These are phyloP conservation scores for Caenorhabditis becei DNA, from an alignment of 2,888 invertebrate species.

Conservation along the genomic window DNA sequence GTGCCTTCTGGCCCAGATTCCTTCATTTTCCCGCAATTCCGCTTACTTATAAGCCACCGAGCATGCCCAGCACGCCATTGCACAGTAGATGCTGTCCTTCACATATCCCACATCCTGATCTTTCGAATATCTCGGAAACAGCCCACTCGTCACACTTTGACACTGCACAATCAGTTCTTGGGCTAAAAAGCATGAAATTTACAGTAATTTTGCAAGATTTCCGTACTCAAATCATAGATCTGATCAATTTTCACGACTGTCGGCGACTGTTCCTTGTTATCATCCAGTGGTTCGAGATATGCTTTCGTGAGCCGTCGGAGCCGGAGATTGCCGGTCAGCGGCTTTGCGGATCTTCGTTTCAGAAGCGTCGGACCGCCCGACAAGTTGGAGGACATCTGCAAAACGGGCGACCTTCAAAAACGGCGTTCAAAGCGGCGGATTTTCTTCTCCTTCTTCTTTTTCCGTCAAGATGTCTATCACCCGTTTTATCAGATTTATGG, in stretches of 20 bases:
- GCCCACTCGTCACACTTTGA: conserved; percentile 80
- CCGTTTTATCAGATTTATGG: conserved; percentile 38
- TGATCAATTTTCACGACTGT: conserved; percentile 66
- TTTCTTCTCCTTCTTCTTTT: not conserved
- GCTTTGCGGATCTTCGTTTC: conserved; percentile 44
- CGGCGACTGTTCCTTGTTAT: conserved; percentile 58
- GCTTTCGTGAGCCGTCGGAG: conserved; percentile 71
- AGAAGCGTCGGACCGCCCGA: conserved; percentile 24
- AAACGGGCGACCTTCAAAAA: not conserved
- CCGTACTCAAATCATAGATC: conserved; percentile 66
- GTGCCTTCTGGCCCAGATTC: too few relatives aligned
- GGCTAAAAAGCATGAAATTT: conserved; percentile 44
- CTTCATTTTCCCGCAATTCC: too few relatives aligned
- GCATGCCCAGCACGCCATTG: conserved; percentile 95
- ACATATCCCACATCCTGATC: conserved; percentile 92
- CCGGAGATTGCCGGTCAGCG: conserved; percentile 50
- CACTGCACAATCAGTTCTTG: conserved; percentile 74
- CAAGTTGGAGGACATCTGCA: conserved; percentile 42
- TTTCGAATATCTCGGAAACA: conserved; percentile 85
- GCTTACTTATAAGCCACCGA: conserved; percentile 94
- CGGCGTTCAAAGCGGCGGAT: not conserved
- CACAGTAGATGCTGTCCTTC: conserved; percentile 95
- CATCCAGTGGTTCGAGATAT: conserved; percentile 74
- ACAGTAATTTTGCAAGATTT: not conserved
- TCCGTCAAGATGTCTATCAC: conserved; percentile 30